Evolutionary conservation across 2,888 invertebrate genomes (phyloP), one percentile per base, ranked within the genome.

Genomic region (Oscheius myriophilus): DNA sequence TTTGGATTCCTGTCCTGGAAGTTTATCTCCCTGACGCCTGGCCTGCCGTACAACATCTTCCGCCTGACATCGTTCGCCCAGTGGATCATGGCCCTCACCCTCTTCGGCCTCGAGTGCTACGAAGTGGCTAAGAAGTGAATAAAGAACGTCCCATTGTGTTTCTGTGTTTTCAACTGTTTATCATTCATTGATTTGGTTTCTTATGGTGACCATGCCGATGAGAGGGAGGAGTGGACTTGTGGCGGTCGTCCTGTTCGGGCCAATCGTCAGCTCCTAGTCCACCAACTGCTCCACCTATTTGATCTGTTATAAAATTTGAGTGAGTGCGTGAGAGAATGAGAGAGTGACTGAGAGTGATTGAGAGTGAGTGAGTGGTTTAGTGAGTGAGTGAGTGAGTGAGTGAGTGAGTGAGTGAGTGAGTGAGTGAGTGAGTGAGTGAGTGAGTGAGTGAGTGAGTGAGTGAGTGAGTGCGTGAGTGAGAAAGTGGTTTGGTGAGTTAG

Each of bases 1-100:
- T 68, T 73, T 45, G 72, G 76, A 12, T 65, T 76, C 52, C 14
- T 72, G n/a, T 53, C 72, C 1, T 73, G 63, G 55, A 58, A 59
- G 23, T 71, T 72, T 39, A 58, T 79, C 49, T 54, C 69, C 33
- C 46, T 75, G 25, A 71, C 54, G 49, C 72, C 69, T 21, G 53
- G 53, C 2, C 25, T 61, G 33, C n/a, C 61, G n/a, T 46, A 18
- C 26, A 49, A 21, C 33, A 14, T 46, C 16, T 61, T 61, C 49
- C 16, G 11, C 49, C 49, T 49, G 21, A 23, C 41, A 14, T 46
- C 61, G 16, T 16, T 61, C n/a, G n/a, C 21, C n/a, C 49, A 61
- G 26, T 33, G 21, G 11, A 7, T 49, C 49, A 39, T 39, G 16
- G 61, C 61, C 12, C 49, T 26, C 39, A 4, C 12, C 11, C 61